Conservation (phyloP, 2,888 invertebrate genomes). For the Dendrolimus houi region DNA sequence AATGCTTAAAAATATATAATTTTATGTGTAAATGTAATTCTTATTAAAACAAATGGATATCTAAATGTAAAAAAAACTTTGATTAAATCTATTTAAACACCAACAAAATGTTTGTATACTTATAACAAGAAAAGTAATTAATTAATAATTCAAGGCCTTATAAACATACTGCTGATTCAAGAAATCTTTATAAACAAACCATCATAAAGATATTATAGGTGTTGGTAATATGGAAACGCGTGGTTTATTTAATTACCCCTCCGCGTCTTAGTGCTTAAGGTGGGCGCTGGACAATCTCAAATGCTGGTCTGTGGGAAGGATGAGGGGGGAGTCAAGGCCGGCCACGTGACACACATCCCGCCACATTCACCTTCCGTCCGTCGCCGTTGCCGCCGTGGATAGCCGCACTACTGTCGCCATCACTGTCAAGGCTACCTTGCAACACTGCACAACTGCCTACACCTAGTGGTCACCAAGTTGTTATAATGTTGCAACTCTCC, state of each 20-base stretch:
- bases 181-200: background rate
- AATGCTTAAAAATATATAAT: slow-evolving; percentile 9
- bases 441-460: slow-evolving; percentile 42
- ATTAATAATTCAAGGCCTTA: no score
- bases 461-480: slow-evolving; percentile 41
- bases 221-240: background rate
- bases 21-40: background rate
- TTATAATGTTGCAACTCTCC: slow-evolving; percentile 40
- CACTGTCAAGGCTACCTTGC: slow-evolving; percentile 71
- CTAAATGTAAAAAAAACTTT: no score
- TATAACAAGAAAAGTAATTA: no score
- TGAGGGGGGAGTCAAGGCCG: slow-evolving; percentile 67
- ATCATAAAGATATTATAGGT: background rate
- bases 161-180: no score
- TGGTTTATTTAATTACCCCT: background rate
- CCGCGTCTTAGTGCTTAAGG: background rate
- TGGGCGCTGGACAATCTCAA: slow-evolving; percentile 14
- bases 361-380: slow-evolving; percentile 69
- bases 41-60: no score
- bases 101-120: no score
- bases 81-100: no score
- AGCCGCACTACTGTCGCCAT: slow-evolving; percentile 27
- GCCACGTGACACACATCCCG: slow-evolving; percentile 62
- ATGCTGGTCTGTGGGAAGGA: slow-evolving; percentile 35
- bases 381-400: slow-evolving; percentile 28